Percentiles rank a stretch among this genome's conserved stretches.
Evolutionary conservation across 2,113 vertebrate genomes (phyloP).

Genomic region (Chloebia gouldiae): DNA sequence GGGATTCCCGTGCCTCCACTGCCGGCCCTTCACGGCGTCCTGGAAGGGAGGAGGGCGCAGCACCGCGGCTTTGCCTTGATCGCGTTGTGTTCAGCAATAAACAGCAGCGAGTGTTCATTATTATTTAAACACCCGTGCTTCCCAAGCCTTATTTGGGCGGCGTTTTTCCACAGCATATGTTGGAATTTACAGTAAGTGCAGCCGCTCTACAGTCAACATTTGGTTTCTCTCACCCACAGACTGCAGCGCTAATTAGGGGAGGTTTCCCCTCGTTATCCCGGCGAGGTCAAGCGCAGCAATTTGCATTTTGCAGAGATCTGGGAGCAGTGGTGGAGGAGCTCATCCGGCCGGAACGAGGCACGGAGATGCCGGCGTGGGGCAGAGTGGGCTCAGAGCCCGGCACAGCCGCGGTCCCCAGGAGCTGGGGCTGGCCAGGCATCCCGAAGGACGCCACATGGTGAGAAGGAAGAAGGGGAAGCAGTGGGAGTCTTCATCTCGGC

Average conservation of each 20-base stretch:
- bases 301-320: conserved; percentile 44
- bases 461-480: neutral
- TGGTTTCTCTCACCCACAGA: conserved; percentile 64
- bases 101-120: conserved; percentile 62
- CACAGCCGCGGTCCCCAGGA: accelerated
- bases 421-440: neutral
- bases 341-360: neutral
- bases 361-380: accelerated
- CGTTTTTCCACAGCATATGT: conserved; percentile 66
- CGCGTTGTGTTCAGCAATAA: conserved; percentile 32
- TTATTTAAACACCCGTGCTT: conserved; percentile 71
- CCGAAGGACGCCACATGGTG: accelerated
- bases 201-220: conserved; percentile 67
- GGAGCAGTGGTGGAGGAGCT: neutral
- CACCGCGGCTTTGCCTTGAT: neutral
- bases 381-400: neutral
- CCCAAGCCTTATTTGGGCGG: conserved; percentile 66
- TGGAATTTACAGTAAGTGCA: conserved; percentile 72
- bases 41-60: neutral
- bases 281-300: conserved; percentile 67
- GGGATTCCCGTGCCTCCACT: accelerated
- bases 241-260: conserved; percentile 68
- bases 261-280: conserved; percentile 52
- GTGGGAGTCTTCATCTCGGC: accelerated
- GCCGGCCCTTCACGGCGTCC: neutral